phyloP scores from a whole-genome alignment of 64 coral and sea anemone genomes.

The Porites lutea region DNA sequence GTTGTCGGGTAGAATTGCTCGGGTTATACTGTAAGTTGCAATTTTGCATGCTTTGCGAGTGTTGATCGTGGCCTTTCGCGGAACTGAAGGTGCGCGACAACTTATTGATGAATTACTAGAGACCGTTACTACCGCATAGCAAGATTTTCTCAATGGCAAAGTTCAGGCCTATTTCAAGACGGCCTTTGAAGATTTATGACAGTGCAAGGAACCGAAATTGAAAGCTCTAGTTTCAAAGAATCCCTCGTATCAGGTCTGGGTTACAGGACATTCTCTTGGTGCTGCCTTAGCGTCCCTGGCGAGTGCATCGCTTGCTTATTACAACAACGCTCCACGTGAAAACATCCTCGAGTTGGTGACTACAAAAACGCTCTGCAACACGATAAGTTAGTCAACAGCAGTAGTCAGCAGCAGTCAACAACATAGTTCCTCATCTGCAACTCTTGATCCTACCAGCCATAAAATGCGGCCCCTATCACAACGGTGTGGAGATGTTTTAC shows the following conservation, averaged over 20 bases:
- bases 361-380: slow-evolving; percentile 62
- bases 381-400: slow-evolving; percentile 62
- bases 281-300: slow-evolving; percentile 71
- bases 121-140: not conserved
- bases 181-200: slow-evolving; percentile 11
- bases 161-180: slow-evolving; percentile 53
- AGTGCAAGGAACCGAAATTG: not conserved
- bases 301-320: slow-evolving; percentile 53
- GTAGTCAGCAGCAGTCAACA: too few species aligned
- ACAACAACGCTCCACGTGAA: slow-evolving; percentile 24
- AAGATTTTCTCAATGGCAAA: slow-evolving; percentile 16
- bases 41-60: too few species aligned
- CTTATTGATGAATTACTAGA: not conserved
- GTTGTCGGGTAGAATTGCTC: slow-evolving; percentile 24
- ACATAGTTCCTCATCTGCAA: slow-evolving; percentile 57
- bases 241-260: too few species aligned
- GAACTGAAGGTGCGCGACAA: slow-evolving; percentile 4
- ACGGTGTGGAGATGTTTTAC: slow-evolving; percentile 68
- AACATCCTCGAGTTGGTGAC: slow-evolving; percentile 66
- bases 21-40: slow-evolving; percentile 41
- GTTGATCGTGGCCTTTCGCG: slow-evolving; percentile 49
- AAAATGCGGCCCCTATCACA: slow-evolving; percentile 39
- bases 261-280: slow-evolving; percentile 48
- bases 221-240: slow-evolving; percentile 10
- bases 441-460: not conserved